phyloP scores from a whole-genome alignment of 2,797 vertebrate species.

The Micromesistius poutassou region DNA sequence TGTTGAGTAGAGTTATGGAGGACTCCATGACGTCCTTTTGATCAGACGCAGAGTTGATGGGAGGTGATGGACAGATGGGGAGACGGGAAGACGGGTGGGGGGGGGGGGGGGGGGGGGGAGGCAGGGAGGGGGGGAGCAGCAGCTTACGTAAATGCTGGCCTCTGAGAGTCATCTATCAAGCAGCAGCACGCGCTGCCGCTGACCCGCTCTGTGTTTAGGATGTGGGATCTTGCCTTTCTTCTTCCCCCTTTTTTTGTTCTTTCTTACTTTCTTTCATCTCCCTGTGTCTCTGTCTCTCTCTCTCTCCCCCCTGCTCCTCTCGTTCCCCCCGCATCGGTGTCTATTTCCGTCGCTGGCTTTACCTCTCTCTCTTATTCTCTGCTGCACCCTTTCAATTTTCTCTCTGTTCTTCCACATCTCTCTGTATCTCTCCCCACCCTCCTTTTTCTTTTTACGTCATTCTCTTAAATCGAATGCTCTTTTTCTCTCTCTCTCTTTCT shows the following conservation, averaged over 20 bases:
- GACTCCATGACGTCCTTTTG: conserved; percentile 34
- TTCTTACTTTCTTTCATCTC: conserved; percentile 29
- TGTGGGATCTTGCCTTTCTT: conserved; percentile 40
- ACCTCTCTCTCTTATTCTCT: background rate
- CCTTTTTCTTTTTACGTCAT: conserved; percentile 12
- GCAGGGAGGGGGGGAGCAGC: background rate
- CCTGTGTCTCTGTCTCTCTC: conserved; percentile 44
- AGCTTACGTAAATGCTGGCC: background rate
- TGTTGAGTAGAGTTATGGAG: conserved; percentile 31
- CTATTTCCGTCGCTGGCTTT: background rate
- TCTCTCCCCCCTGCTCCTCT: conserved; percentile 31
- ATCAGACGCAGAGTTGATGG: conserved; percentile 20
- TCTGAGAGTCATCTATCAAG: conserved; percentile 65
- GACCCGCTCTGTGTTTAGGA: conserved; percentile 60
- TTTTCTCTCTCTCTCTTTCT: background rate
- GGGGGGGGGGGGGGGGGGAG: background rate
- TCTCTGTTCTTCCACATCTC: conserved; percentile 22
- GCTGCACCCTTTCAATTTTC: background rate
- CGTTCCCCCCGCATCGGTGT: conserved; percentile 11
- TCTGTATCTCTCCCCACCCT: too few species aligned
- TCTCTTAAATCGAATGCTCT: conserved; percentile 5
- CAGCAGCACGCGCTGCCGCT: conserved; percentile 46
- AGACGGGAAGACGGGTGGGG: conserved; percentile 11
- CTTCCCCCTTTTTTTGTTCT: conserved; percentile 16
- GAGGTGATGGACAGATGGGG: background rate